These are phyloP conservation scores for Mamestra brassicae DNA, from an alignment of 2,888 invertebrate species.

Conservation along the genomic window DNA sequence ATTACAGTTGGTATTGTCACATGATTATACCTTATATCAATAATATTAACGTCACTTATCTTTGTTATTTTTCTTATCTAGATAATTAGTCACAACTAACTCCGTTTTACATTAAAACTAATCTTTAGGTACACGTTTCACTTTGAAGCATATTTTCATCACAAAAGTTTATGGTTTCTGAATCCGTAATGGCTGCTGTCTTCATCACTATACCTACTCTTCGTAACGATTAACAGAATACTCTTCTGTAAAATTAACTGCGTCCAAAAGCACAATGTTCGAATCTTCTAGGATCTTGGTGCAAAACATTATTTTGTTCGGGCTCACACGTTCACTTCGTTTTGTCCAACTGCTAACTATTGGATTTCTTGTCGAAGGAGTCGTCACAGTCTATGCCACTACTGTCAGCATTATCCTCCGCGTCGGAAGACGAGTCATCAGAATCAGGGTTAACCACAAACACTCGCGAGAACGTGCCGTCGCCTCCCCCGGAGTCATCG, in stretches of 20 bases:
- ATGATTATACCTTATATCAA: constrained; percentile 74
- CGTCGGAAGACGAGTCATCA: constrained; percentile 91
- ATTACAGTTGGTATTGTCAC: constrained; percentile 80
- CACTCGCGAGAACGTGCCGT: constrained; percentile 91
- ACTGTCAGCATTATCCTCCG: constrained; percentile 91
- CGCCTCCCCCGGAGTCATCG: constrained; percentile 90
- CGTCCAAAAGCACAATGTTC: constrained; percentile 79
- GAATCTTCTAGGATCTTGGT: constrained; percentile 72
- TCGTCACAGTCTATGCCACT: constrained; percentile 92
- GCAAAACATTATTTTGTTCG: constrained; percentile 71
- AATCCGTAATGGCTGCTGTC: constrained; percentile 70
- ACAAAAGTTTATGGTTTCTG: constrained; percentile 75
- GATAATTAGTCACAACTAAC: constrained; percentile 75
- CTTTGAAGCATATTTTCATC: constrained; percentile 86
- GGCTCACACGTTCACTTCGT: constrained; percentile 72
- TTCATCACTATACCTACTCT: constrained; percentile 73
- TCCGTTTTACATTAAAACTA: constrained; percentile 84
- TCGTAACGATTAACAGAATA: constrained; percentile 76
- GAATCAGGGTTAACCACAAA: constrained; percentile 92
- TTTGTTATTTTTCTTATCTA: constrained; percentile 77
- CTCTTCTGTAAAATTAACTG: constrained; percentile 80
- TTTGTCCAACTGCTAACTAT: constrained; percentile 76
- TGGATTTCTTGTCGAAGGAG: constrained; percentile 90
- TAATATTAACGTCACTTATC: constrained; percentile 75
- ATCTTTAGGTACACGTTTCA: constrained; percentile 80